Base-by-base conservation (phyloP, 1,140 invertebrate species). In the Drosophila chauvacae region DNA sequence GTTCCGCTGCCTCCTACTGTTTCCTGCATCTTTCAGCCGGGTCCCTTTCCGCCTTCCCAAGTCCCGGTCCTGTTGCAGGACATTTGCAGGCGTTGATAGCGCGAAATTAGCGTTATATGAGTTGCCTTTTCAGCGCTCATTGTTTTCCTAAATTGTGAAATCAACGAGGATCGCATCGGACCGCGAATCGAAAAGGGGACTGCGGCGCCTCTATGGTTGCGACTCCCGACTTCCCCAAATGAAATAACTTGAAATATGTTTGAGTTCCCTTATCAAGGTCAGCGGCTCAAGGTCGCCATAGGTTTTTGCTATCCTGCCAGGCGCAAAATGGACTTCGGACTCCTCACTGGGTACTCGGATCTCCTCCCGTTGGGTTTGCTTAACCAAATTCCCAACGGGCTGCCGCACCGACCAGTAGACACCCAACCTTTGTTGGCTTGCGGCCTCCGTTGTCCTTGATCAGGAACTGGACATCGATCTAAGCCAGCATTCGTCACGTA, bases 41-140 rank as follows among this genome's bases (percentile, higher is more conserved):
- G 18, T 33, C 50, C 47, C 44, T 33, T 50, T 3, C 23, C 11
- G 44, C 26, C 20, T 6, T 69, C 0, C 33, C 28, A 18, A 33
- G 28, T 23, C 3, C 7, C 30, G 33, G 23, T 51, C 11, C 33
- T 45, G 41, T 63, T 71, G 66, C 63, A 47, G 73, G 74, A 61
- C 50, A 81, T 82, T 65, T 65, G 20, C 55, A 42, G 42, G 30
- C 57, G 68, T 83, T 80, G 83, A 87, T 87, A 83, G 83, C 71
- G 72, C 72, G 33, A 87, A 88, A 87, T 87, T 87, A 87, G 83
- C 80, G 83, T 87, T 87, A 87, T 87, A 87, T 87, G 83, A 80
- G 53, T 77, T 66, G 64, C 73, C 85, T 80, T 81, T 87, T 87
- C 84, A 87, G 37, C n/a, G 14, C 28, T 48, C 80, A 80, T 87